Evolutionary conservation across 2,113 vertebrate species (phyloP), one percentile per base, ranked within the genome.

Genomic region (Atrichornis clamosus): DNA sequence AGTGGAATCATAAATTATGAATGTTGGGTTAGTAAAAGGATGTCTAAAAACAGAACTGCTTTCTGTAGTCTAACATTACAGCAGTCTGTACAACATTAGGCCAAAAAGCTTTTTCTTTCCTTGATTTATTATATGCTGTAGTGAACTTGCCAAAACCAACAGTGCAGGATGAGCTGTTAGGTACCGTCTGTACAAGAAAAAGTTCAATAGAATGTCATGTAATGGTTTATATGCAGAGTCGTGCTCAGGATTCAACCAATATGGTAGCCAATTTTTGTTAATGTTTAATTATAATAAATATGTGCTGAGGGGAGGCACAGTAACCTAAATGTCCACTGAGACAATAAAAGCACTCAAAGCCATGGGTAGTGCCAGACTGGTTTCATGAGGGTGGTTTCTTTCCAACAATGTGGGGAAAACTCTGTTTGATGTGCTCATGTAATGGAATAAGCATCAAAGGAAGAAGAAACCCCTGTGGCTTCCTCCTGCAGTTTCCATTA

Each of bases 71-170:
- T 97, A 97, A 97, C 96, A 97, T 98, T 97, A 97, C 96, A 97
- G 97, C 97, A 95, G 96, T 96, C 97, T 97, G 96, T 96, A 95
- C 92, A 95, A 96, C 69, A 95, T 93, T 96, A 97, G 97, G 97
- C 97, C 97, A 97, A 96, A 97, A 96, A 97, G 98, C 97, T 98
- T 98, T 98, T 98, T 98, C 98, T 98, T 97, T 89, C 97, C 89
- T 97, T 99, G 99, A 99, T 99, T 99, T 99, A 99, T 98, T 98
- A 98, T 96, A 98, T 97, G 98, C 98, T 95, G 97, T 88, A 96
- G 98, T 81, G 95, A 98, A 98, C 97, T 98, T 98, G 98, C 98
- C 99, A 99, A 99, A 98, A 98, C 98, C 98, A 99, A 99, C 98
- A 98, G 97, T 90, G 96, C 95, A 97, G 97, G 98, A 98, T 98